Base-by-base conservation (phyloP, 35 echinoderm and acorn worm genomes). In the Lytechinus pictus region DNA sequence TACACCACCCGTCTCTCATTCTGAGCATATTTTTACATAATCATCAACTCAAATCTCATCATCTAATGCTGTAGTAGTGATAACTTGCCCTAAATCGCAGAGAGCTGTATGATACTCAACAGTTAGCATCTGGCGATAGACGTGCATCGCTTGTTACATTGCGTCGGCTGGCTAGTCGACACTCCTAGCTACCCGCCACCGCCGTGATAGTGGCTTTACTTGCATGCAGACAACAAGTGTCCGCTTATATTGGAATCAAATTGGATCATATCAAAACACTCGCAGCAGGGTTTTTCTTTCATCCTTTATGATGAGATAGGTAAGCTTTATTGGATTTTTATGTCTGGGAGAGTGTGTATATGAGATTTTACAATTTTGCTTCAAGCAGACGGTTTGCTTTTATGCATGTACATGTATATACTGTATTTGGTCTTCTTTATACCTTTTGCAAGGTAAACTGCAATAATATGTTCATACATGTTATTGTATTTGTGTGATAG, bases 211-310 rank as follows among this genome's bases (percentile, higher is more conserved):
- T 6, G 16, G 66, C 16, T 24, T 79, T 79, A 79, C 66, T 5
- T 16, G 66, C 19, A 54, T 19, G 9, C 88, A 52, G 29, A 90
- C 88, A 90, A 90, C 88, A 90, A 90, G 88, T 90, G 88, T 44
- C 88, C 28, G 88, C 88, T 79, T 90, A 90, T 54, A 52, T 58
- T 90, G 88, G 88, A 90, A 90, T 33, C 88, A 90, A 90, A 90
- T 90, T 90, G 88, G 88, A 90, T 90, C 88, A 90, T 90, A 90
- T 14, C 88, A 90, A 90, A 90, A 90, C 28, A 79, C 66, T 79
- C 21, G 66, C 66, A 24, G 66, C 66, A 79, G 66, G 66, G 66
- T 16, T 79, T 79, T 79, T 79, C 61, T 24, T 79, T 16, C 66
- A 24, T 79, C 66, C n/a, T 16, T 79, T 79, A 0, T 3, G 66